These are phyloP conservation scores for Sesia bembeciformis DNA, from an alignment of 2,888 invertebrate genomes.

Conservation along the genomic window DNA sequence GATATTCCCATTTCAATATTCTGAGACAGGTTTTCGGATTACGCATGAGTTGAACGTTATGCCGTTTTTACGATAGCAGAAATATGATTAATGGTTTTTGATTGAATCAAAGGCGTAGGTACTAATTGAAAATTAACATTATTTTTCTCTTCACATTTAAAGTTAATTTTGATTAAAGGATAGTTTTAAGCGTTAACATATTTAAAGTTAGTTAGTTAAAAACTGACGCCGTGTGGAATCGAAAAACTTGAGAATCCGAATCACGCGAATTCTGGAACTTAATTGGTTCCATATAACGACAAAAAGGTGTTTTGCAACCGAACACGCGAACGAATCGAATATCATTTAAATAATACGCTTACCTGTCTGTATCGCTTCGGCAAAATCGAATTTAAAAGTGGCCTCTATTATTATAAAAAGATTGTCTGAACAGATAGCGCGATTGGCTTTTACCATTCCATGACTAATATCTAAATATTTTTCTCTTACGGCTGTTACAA, in stretches of 20 bases:
- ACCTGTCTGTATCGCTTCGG: conserved; percentile 43
- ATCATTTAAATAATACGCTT: conserved; percentile 60
- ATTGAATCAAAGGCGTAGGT: conserved; percentile 33
- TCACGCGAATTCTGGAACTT: conserved; percentile 53
- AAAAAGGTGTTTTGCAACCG: conserved; percentile 57
- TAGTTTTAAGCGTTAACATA: neutral
- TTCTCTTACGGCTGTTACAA: neutral
- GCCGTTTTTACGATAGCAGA: conserved; percentile 37
- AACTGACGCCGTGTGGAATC: neutral
- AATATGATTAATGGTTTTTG: conserved; percentile 40
- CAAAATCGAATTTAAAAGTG: conserved; percentile 32
- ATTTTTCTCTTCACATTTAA: neutral
- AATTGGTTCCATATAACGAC: conserved; percentile 53
- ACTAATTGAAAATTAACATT: conserved; percentile 37
- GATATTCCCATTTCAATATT: conserved; percentile 4
- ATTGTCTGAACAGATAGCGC: neutral
- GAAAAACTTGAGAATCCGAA: conserved; percentile 39
- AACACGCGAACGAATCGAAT: conserved; percentile 46
- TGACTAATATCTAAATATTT: neutral
- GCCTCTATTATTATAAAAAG: conserved; percentile 18
- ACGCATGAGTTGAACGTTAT: conserved; percentile 19
- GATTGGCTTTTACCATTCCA: neutral
- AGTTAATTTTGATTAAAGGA: neutral
- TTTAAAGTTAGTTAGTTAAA: too few species aligned
- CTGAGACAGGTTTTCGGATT: conserved; percentile 29